These are phyloP conservation scores for Phania funesta DNA, from an alignment of 2,888 invertebrate species.

Conservation along the genomic window DNA sequence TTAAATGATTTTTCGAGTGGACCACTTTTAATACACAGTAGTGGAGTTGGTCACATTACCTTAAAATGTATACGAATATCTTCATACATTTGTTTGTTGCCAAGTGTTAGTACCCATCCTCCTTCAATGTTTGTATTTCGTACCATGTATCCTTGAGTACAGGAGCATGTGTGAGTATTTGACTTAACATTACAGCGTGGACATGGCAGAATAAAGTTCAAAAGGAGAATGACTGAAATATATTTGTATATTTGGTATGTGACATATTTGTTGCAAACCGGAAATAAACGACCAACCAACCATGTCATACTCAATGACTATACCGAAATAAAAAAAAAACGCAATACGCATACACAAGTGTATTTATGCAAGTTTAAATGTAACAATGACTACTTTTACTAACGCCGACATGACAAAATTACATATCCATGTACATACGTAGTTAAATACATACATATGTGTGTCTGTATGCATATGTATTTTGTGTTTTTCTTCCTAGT, in stretches of 20 bases:
- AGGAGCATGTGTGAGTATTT: neutral
- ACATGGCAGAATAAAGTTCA: slow-evolving; percentile 24
- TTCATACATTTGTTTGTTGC: slow-evolving; percentile 8
- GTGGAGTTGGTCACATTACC: neutral
- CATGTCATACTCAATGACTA: slow-evolving; percentile 45
- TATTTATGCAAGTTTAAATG: slow-evolving; percentile 14
- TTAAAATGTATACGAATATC: neutral
- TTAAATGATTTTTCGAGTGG: too few species aligned
- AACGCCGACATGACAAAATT: slow-evolving; percentile 11
- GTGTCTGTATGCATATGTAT: neutral
- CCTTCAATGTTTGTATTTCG: slow-evolving; percentile 12
- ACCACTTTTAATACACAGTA: neutral
- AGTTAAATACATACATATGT: neutral
- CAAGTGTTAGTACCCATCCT: neutral
- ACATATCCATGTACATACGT: neutral
- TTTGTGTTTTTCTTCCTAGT: slow-evolving; percentile 66
- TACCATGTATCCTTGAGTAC: neutral
- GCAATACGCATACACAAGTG: neutral
- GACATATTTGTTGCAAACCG: slow-evolving; percentile 70
- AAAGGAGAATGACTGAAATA: slow-evolving; percentile 1
- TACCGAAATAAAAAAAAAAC: slow-evolving; percentile 11
- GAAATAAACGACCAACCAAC: slow-evolving; percentile 66
- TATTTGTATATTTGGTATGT: slow-evolving; percentile 65
- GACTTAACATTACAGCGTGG: slow-evolving; percentile 39
- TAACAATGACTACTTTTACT: slow-evolving; percentile 39